phyloP scores from a whole-genome alignment of 2,888 invertebrate species.

The Rotaria socialis region DNA sequence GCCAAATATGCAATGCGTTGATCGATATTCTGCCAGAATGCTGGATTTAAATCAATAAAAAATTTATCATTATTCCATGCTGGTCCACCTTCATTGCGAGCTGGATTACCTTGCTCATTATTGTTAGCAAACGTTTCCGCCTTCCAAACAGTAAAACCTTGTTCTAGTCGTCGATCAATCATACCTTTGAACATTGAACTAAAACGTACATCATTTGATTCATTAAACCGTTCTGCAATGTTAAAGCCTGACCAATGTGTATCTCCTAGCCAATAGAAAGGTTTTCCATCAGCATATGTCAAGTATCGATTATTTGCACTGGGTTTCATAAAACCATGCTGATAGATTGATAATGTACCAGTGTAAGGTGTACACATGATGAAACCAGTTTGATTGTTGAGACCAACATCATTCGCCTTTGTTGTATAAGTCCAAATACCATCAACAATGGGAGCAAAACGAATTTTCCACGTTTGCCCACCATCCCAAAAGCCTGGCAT shows the following conservation, averaged over 20 bases:
- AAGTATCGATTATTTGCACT: not conserved
- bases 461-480: not conserved
- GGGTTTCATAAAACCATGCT: not conserved
- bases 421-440: not conserved
- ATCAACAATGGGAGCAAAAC: not conserved
- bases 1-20: not conserved
- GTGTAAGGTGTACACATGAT: not conserved
- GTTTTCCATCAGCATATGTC: not conserved
- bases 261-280: not conserved
- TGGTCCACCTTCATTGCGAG: not conserved
- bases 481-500: not conserved
- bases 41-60: not conserved
- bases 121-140: not conserved
- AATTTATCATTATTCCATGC: not conserved
- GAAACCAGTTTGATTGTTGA: not conserved
- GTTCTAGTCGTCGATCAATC: not conserved
- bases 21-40: not conserved
- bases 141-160: not conserved
- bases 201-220: not conserved
- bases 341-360: not conserved
- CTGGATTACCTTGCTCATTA: not conserved
- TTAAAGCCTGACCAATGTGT: slow-evolving; percentile 8
- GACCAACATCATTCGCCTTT: not conserved
- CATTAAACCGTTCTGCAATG: not conserved
- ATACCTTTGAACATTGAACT: not conserved